phyloP scores from a whole-genome alignment of 2,888 invertebrate genomes.

The Andrena minutula region DNA sequence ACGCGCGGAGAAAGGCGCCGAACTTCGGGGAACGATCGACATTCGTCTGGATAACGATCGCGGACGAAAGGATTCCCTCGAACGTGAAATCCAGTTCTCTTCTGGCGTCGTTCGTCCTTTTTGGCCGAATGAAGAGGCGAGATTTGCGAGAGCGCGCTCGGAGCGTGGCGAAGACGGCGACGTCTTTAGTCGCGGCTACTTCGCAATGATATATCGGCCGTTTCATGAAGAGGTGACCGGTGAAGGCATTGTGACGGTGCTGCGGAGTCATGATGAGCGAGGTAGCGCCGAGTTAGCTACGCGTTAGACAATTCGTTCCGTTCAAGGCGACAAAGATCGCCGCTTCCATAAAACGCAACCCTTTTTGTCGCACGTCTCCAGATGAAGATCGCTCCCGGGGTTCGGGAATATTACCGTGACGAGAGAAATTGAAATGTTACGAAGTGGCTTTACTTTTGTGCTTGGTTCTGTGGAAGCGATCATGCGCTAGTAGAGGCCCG shows the following conservation, averaged over 20 bases:
- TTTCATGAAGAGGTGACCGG: conserved; percentile 51
- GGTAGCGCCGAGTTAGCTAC: conserved; percentile 72
- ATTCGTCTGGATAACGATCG: conserved; percentile 50
- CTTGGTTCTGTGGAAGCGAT: too few species aligned
- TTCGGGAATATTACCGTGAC: not conserved
- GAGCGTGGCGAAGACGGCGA: conserved; percentile 46
- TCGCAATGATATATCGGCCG: conserved; percentile 69
- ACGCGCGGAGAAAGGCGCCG: not conserved
- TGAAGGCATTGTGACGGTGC: conserved; percentile 50
- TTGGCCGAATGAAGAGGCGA: not conserved
- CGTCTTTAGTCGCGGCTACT: conserved; percentile 67
- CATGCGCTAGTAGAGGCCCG: too few species aligned
- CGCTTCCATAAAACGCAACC: conserved; percentile 64
- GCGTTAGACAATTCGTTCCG: conserved; percentile 82
- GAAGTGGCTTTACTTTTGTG: not conserved
- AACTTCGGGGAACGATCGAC: conserved; percentile 10
- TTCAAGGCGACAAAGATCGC: conserved; percentile 49
- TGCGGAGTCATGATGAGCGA: conserved; percentile 61
- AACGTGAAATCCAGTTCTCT: conserved; percentile 59
- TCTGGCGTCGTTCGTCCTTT: conserved; percentile 32
- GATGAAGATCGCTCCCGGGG: conserved; percentile 26
- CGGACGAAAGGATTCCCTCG: conserved; percentile 62
- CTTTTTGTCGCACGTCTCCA: conserved; percentile 61
- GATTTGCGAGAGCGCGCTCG: conserved; percentile 9
- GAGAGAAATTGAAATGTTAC: conserved; percentile 26